phyloP scores from a whole-genome alignment of 2,888 invertebrate genomes.

The Xestia sexstrigata region DNA sequence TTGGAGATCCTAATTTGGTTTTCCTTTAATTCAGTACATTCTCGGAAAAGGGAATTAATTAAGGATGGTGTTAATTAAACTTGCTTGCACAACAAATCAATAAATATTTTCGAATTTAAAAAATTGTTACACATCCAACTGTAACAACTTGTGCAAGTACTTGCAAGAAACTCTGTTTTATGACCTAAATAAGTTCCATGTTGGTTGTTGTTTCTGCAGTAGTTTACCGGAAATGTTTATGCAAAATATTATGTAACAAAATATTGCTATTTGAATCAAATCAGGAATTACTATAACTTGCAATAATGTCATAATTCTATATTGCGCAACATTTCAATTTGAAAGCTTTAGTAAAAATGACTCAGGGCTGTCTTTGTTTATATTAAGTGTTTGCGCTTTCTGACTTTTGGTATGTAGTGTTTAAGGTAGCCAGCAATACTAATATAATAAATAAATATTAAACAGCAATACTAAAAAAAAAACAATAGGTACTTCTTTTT shows the following conservation, averaged over 20 bases:
- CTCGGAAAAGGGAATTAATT: neutral
- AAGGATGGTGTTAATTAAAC: neutral
- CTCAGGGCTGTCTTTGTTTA: constrained; percentile 15
- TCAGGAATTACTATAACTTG: neutral
- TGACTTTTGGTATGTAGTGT: constrained; percentile 15
- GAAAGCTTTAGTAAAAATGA: constrained; percentile 17
- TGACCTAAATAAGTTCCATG: neutral
- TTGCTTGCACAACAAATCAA: neutral
- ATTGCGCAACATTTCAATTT: constrained; percentile 37
- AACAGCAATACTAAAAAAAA: neutral
- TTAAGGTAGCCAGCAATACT: neutral
- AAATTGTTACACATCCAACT: neutral
- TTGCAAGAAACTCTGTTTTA: neutral
- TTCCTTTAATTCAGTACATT: neutral
- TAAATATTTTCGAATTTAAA: neutral
- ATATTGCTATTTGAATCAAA: neutral
- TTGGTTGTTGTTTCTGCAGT: neutral
- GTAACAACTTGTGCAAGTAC: constrained; percentile 13
- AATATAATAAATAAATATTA: neutral
- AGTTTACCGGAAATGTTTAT: neutral
- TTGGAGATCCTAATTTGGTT: neutral
- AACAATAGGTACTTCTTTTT: neutral
- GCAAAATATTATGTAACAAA: neutral
- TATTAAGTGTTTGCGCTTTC: constrained; percentile 10
- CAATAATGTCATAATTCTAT: neutral